Evolutionary conservation across 2,888 invertebrate genomes (phyloP), one percentile per base, ranked within the genome.

Genomic region (Drymonia ruficornis): DNA sequence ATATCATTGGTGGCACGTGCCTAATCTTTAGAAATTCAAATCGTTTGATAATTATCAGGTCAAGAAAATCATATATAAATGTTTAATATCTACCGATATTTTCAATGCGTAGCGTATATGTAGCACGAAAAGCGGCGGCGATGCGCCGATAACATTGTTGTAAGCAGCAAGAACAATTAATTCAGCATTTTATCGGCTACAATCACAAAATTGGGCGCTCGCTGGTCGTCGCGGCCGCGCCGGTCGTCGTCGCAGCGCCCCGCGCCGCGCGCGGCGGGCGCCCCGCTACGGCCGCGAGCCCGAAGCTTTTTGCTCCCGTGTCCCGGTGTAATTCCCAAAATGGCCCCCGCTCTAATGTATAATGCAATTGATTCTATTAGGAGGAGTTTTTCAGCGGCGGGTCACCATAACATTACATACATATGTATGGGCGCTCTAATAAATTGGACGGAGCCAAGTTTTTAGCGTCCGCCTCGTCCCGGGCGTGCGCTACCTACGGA

Each of bases 301-400:
- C 11, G 40, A 9, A 49, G 52, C 66, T 81, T 83, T 81, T 84
- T 83, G 70, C 64, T 57, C 53, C 56, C 49, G 57, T 62, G 63
- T 63, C 70, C 73, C 63, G 65, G 57, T 65, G 75, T 83, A 75
- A 84, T 79, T 77, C 84, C 84, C 84, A 65, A 84, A 89, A 86
- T 83, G 79, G 86, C 74, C 67, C 69, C 74, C 61, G 47, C 59
- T 72, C 86, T 87, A 76, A 89, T 90, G 90, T 87, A 76, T 91
- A 87, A 91, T 91, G 84, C 90, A 90, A 81, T 83, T 70, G 89
- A 81, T 87, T 88, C 76, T 78, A 86, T 89, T 87, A 87, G 82
- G 71, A 64, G 71, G 70, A 84, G 86, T 88, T 89, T 86, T 89
- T 89, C 83, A 78, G 72, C 72, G 76, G 67, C 61, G 65, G 70